Conservation (phyloP, 1,140 invertebrate species). For the Drosophila santomea region DNA sequence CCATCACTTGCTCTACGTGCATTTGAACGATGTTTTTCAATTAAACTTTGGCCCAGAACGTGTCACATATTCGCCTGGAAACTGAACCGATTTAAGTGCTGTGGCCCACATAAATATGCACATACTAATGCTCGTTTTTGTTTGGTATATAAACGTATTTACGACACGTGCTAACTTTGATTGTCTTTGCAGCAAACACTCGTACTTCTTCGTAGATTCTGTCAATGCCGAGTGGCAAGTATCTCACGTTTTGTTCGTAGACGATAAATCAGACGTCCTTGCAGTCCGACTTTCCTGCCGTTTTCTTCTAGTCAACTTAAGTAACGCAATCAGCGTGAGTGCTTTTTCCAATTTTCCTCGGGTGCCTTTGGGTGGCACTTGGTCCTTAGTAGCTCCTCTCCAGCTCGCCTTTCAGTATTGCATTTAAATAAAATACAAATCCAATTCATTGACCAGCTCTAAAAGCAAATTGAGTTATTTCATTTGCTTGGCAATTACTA, state of each 20-base stretch:
- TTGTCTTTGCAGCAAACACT: slow-evolving; percentile 46
- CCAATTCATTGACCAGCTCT: slow-evolving; percentile 54
- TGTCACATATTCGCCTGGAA: slow-evolving; percentile 15
- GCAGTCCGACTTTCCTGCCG: slow-evolving; percentile 28
- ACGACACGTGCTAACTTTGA: slow-evolving; percentile 63
- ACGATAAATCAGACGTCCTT: slow-evolving; percentile 62
- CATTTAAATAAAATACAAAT: slow-evolving; percentile 59
- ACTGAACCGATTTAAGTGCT: slow-evolving; percentile 34
- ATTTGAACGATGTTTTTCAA: slow-evolving; percentile 26
- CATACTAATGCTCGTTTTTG: slow-evolving; percentile 47
- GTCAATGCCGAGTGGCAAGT: slow-evolving; percentile 50
- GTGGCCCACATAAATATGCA: slow-evolving; percentile 54
- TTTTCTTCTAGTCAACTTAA: slow-evolving; percentile 54
- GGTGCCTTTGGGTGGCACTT: slow-evolving; percentile 3
- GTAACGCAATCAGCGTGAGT: slow-evolving; percentile 67
- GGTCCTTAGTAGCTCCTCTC: slow-evolving; percentile 9
- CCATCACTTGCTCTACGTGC: slow-evolving; percentile 1
- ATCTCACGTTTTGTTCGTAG: slow-evolving; percentile 55
- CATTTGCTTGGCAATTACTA: slow-evolving; percentile 44
- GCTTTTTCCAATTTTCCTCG: slow-evolving; percentile 58
- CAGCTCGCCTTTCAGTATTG: slow-evolving; percentile 22
- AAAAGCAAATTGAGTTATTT: slow-evolving; percentile 57
- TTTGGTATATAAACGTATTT: slow-evolving; percentile 55
- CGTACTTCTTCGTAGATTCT: slow-evolving; percentile 32
- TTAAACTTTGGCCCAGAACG: slow-evolving; percentile 44